phyloP scores from a whole-genome alignment of 2,888 invertebrate genomes.

The Achlya flavicornis region DNA sequence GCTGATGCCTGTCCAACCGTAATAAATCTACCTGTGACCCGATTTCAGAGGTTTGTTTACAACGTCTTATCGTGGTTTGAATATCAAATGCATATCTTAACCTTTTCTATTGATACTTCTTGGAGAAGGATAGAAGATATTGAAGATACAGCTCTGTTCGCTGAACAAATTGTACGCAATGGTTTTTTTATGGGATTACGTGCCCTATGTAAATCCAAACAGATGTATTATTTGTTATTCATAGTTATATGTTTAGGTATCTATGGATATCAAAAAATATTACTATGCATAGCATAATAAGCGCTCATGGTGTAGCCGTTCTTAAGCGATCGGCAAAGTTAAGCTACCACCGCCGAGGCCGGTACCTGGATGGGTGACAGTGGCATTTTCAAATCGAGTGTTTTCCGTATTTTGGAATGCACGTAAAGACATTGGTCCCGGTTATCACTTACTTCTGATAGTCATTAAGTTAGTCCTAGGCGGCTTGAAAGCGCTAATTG shows the following conservation, averaged over 20 bases:
- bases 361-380: no score
- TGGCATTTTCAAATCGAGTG: no score
- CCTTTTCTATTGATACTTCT: conserved; percentile 10
- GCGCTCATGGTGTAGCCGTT: no score
- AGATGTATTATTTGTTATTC: neutral
- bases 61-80: conserved; percentile 31
- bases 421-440: no score
- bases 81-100: conserved; percentile 20
- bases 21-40: conserved; percentile 40
- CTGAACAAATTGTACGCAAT: conserved; percentile 9
- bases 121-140: conserved; percentile 7
- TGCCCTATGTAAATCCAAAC: conserved; percentile 7
- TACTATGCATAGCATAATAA: no score
- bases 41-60: conserved; percentile 31
- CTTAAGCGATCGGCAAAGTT: no score
- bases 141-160: neutral
- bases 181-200: conserved; percentile 13
- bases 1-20: conserved; percentile 17
- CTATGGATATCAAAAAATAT: no score
- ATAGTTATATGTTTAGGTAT: neutral
- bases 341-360: no score
- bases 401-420: no score
- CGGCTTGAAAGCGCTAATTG: no score
- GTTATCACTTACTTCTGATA: no score
- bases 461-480: no score